Evolutionary conservation across 2,888 invertebrate genomes (phyloP).

Genomic region (Pseudolycoriella hygida): DNA sequence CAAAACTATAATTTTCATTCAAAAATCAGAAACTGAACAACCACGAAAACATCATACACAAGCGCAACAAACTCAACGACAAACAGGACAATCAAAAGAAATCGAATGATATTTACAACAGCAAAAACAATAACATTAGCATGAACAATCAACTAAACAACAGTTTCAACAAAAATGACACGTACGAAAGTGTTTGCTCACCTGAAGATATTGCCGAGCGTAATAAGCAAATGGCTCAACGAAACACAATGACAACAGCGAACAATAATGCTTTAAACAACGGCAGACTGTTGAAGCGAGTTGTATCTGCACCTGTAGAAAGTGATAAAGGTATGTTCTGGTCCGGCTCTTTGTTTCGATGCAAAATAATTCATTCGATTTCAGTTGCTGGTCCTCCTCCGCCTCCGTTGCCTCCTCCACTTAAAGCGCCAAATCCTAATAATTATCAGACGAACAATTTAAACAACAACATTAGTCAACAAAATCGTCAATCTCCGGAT

Average conservation of each 20-base stretch:
- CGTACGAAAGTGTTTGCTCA: slow-evolving; percentile 29
- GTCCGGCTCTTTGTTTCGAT: background rate
- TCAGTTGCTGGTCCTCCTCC: slow-evolving; percentile 41
- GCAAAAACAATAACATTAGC: background rate
- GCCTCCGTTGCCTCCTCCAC: slow-evolving; percentile 47
- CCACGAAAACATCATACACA: slow-evolving; percentile 18
- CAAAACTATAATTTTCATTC: slow-evolving; percentile 3
- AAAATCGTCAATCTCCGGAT: slow-evolving; percentile 2
- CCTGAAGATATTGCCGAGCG: slow-evolving; percentile 28
- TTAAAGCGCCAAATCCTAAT: slow-evolving; percentile 25
- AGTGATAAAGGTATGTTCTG: slow-evolving; percentile 22
- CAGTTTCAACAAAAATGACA: slow-evolving; percentile 23
- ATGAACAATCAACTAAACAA: slow-evolving; percentile 4
- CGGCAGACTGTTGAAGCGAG: slow-evolving; percentile 32
- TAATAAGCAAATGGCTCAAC: slow-evolving; percentile 20
- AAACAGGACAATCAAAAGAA: slow-evolving; percentile 19
- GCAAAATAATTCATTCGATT: slow-evolving; percentile 1
- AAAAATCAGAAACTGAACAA: slow-evolving; percentile 21
- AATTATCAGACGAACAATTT: slow-evolving; percentile 21
- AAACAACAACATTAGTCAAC: background rate
- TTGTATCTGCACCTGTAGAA: slow-evolving; percentile 37
- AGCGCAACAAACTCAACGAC: slow-evolving; percentile 23
- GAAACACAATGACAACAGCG: slow-evolving; percentile 15
- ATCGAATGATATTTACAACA: slow-evolving; percentile 13
- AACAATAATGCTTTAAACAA: slow-evolving; percentile 19